Percentiles rank a stretch among this genome's conserved stretches.
Conservation (phyloP, 2,888 invertebrate species). For the Conomelus anceps region DNA sequence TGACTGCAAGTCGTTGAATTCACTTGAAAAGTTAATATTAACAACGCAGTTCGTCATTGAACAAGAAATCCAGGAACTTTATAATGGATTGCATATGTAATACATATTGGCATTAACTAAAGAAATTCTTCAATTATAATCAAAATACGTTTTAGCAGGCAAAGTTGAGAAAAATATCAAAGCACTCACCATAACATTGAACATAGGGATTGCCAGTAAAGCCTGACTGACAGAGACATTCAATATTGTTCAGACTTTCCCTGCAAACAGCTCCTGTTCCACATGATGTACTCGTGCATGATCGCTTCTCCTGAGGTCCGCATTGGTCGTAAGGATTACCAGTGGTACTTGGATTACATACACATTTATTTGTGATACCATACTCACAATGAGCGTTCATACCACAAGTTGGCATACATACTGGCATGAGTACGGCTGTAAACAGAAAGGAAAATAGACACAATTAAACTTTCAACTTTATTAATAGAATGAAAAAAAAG, state of each 20-base stretch:
- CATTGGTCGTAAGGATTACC: constrained; percentile 87
- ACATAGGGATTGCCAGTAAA: constrained; percentile 83
- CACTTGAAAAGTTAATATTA: too few species aligned
- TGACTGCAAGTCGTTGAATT: too few species aligned
- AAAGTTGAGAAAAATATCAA: background rate
- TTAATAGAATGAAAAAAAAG: too few species aligned
- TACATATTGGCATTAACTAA: too few species aligned
- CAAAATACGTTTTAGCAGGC: too few species aligned
- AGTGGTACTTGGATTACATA: constrained; percentile 72
- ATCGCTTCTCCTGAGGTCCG: constrained; percentile 53
- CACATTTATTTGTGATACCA: constrained; percentile 61
- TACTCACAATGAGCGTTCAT: constrained; percentile 83
- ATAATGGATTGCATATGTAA: too few species aligned
- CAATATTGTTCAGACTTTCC: constrained; percentile 63
- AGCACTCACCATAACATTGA: constrained; percentile 57
- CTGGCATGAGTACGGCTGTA: constrained; percentile 66
- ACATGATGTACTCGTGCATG: constrained; percentile 65
- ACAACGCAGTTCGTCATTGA: too few species aligned
- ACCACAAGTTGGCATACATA: constrained; percentile 73
- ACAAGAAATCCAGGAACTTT: too few species aligned
- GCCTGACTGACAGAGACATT: constrained; percentile 76
- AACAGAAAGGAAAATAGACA: background rate
- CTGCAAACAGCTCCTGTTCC: constrained; percentile 74
- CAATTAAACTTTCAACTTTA: too few species aligned
- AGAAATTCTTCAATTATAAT: too few species aligned